These are phyloP conservation scores for Dicaeum eximium DNA, from an alignment of 2,113 vertebrate species.

Conservation along the genomic window DNA sequence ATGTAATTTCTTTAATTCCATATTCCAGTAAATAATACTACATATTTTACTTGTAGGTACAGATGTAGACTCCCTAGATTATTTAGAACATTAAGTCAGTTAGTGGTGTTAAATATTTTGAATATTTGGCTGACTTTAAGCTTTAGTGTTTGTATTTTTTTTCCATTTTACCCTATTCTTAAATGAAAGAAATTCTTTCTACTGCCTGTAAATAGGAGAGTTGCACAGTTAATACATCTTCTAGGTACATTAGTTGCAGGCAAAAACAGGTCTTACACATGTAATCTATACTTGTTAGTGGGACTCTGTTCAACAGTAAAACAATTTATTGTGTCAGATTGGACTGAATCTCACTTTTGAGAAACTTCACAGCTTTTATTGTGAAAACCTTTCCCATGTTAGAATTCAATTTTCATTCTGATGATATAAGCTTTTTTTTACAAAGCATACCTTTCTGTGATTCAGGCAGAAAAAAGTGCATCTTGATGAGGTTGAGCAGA, in stretches of 20 bases:
- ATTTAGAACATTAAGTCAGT: background rate
- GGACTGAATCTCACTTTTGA: conserved; percentile 11
- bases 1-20: background rate
- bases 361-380: background rate
- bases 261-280: background rate
- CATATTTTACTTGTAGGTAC: background rate
- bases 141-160: background rate
- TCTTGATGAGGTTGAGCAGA: background rate
- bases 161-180: background rate
- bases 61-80: background rate
- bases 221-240: conserved; percentile 21
- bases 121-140: background rate
- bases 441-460: background rate
- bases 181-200: background rate
- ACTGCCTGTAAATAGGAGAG: background rate
- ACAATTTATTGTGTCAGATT: conserved; percentile 34
- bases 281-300: conserved; percentile 40
- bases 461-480: background rate
- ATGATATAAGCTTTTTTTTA: background rate
- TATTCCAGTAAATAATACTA: background rate
- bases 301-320: background rate
- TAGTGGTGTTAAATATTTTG: background rate
- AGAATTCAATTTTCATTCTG: background rate
- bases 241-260: conserved; percentile 18
- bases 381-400: background rate